Conservation (phyloP, 2,888 invertebrate species). For the Smittia sp. region DNA sequence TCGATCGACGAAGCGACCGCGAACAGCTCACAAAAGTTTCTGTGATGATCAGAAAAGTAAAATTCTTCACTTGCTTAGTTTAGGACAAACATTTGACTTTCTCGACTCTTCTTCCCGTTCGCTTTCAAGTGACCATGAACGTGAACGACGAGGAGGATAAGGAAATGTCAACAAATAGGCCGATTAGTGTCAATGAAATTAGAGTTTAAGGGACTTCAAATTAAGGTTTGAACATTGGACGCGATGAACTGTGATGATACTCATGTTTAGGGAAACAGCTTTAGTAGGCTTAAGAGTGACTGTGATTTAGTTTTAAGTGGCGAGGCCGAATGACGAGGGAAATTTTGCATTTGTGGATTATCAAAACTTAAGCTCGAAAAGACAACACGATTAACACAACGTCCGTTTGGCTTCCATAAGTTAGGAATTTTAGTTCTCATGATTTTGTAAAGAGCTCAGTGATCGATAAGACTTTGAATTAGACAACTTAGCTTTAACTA, state of each 20-base stretch:
- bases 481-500: constrained; percentile 20
- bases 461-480: background rate
- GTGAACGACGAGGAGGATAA: constrained; percentile 14
- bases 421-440: constrained; percentile 15
- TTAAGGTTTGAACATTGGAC: constrained; percentile 6
- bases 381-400: constrained; percentile 27
- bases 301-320: constrained; percentile 22
- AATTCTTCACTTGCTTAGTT: constrained; percentile 22
- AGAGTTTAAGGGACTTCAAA: constrained; percentile 25
- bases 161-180: constrained; percentile 29
- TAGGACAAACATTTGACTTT: background rate
- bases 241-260: constrained; percentile 23
- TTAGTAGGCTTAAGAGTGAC: background rate
- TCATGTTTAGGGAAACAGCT: background rate
- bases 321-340: background rate
- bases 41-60: constrained; percentile 36
- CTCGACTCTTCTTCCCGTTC: constrained; percentile 12
- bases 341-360: background rate
- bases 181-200: constrained; percentile 42
- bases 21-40: constrained; percentile 39
- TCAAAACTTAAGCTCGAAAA: background rate
- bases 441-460: constrained; percentile 2
- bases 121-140: constrained; percentile 32
- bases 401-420: constrained; percentile 40
- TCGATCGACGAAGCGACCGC: background rate